phyloP scores from a whole-genome alignment of 2,113 vertebrate genomes.

The Chiloscyllium plagiosum region DNA sequence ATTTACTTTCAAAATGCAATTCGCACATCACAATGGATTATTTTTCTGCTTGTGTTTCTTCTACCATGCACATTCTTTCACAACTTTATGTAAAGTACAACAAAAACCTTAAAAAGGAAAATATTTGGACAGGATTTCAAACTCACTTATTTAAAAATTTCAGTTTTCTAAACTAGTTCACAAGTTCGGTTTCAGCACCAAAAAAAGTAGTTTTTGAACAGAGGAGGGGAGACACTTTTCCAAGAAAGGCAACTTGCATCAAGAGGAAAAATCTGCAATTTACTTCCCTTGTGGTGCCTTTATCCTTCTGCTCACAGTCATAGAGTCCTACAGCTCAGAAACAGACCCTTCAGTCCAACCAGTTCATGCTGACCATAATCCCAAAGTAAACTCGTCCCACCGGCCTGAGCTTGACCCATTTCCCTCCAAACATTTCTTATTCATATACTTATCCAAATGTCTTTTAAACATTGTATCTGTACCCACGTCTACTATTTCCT shows the following conservation, averaged over 20 bases:
- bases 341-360: too few species aligned
- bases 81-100: neutral
- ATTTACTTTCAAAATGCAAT: neutral
- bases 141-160: neutral
- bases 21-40: neutral
- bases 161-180: neutral
- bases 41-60: neutral
- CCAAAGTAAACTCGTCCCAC: too few species aligned
- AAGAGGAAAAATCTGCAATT: neutral
- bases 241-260: neutral
- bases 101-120: neutral
- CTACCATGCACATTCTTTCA: too few species aligned
- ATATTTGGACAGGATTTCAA: neutral
- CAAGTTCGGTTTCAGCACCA: neutral
- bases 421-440: too few species aligned
- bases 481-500: too few species aligned
- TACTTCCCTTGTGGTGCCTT: neutral
- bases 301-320: neutral
- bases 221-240: neutral
- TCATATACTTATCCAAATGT: too few species aligned
- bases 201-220: neutral
- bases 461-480: too few species aligned
- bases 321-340: too few species aligned
- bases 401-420: too few species aligned
- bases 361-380: too few species aligned